Evolutionary conservation across 1,140 invertebrate genomes (phyloP), one percentile per base, ranked within the genome.

Genomic region (Drosophila cardini): DNA sequence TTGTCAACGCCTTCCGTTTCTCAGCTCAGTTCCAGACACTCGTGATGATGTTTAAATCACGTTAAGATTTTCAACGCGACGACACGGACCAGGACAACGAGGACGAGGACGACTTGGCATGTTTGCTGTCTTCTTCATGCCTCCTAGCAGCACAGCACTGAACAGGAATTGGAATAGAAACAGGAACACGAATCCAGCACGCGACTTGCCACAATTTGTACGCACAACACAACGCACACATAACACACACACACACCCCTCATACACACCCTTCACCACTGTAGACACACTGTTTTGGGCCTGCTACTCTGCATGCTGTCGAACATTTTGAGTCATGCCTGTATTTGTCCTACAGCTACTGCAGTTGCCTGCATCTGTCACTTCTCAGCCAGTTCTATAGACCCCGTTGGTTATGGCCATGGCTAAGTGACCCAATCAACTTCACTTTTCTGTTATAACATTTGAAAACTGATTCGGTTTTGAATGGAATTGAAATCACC

Each of bases 41-140:
- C 61, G 78, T 80, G 67, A 72, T 65, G 77, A 70, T 68, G 76
- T 64, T 84, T 85, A 85, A 84, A 84, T 85, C 80, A 84, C 72
- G 77, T 80, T 80, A 85, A 80, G 81, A 84, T 73, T 84, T 84
- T 53, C 80, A 72, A 71, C 40, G 56, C 80, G 67, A 70, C 62
- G 45, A 60, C 70, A n/a, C n/a, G n/a, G 21, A 21, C 21, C 1
- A 21, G 21, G 21, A 26, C 21, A 26, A 26, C 21, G 21, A n/a
- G n/a, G n/a, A n/a, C n/a, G n/a, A n/a, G n/a, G 52, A 70, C 71
- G 76, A 68, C 76, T 80, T 69, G 80, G 80, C 76, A 80, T 83
- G 76, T 84, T 72, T 69, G 72, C 72, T 26, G 58, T 36, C 48
- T 42, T 7, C 13, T 38, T n/a, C 36, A 30, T 40, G 38, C 48